phyloP scores from a whole-genome alignment of 2,113 vertebrate genomes.

The Charina bottae region DNA sequence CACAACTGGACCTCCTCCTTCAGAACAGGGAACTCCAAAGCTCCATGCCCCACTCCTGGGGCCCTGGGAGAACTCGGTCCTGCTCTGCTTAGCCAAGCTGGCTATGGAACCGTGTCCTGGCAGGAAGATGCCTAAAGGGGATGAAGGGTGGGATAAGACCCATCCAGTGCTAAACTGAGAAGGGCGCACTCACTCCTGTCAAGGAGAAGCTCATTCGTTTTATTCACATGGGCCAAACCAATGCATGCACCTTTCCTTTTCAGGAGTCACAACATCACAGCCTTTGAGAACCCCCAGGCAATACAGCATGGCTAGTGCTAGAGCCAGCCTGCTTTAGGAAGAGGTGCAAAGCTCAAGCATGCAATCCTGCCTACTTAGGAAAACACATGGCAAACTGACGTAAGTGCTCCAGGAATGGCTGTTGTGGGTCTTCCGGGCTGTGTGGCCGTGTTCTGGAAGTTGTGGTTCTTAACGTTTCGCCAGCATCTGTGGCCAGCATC shows the following conservation, averaged over 20 bases:
- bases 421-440: no score
- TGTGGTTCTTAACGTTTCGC: no score
- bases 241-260: background rate
- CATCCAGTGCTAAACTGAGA: background rate
- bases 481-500: no score
- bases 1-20: background rate
- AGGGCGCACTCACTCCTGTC: background rate
- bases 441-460: no score
- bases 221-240: background rate
- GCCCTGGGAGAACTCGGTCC: background rate
- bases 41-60: background rate
- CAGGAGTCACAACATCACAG: background rate
- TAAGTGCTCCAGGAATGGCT: background rate
- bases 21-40: background rate
- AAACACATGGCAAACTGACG: background rate
- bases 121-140: no score
- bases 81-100: background rate
- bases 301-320: constrained; percentile 23
- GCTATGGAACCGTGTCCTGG: no score
- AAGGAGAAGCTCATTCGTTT: background rate
- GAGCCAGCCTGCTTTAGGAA: constrained; percentile 7
- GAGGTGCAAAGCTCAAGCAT: background rate
- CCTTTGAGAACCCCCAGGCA: background rate
- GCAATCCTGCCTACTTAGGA: background rate
- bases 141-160: background rate